phyloP scores from a whole-genome alignment of 2,797 vertebrate species.

The Syndactyla subalaris region DNA sequence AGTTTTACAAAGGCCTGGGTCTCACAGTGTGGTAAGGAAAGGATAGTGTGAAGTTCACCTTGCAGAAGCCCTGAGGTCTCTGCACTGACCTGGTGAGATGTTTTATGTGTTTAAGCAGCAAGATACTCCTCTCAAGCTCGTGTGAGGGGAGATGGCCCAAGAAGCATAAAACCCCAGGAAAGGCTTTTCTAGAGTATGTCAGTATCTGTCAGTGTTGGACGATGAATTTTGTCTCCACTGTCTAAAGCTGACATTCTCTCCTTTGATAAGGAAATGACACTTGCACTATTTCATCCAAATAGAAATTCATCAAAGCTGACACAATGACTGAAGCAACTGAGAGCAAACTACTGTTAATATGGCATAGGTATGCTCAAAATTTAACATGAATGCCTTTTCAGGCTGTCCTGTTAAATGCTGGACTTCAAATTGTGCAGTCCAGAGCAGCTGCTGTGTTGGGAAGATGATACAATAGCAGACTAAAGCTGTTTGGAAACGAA shows the following conservation, averaged over 20 bases:
- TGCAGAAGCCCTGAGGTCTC: neutral
- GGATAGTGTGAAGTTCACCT: neutral
- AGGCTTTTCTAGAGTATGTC: neutral
- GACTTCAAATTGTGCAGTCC: neutral
- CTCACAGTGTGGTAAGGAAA: fast-evolving
- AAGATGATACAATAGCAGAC: neutral
- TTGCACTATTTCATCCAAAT: neutral
- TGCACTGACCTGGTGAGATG: neutral
- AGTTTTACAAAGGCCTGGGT: neutral
- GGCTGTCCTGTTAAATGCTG: neutral
- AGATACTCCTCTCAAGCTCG: neutral
- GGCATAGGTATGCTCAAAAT: neutral
- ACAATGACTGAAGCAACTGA: fast-evolving
- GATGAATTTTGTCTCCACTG: neutral
- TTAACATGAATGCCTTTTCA: neutral
- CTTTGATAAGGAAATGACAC: neutral
- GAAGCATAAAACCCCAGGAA: neutral
- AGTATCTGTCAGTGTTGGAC: neutral
- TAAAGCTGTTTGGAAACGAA: neutral
- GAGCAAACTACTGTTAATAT: neutral
- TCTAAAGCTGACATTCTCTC: neutral
- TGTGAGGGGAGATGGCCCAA: neutral
- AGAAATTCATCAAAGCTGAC: neutral
- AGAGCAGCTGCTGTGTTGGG: neutral
- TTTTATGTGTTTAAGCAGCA: neutral